phyloP scores from a whole-genome alignment of 2,113 vertebrate species.

The Antechinus flavipes region DNA sequence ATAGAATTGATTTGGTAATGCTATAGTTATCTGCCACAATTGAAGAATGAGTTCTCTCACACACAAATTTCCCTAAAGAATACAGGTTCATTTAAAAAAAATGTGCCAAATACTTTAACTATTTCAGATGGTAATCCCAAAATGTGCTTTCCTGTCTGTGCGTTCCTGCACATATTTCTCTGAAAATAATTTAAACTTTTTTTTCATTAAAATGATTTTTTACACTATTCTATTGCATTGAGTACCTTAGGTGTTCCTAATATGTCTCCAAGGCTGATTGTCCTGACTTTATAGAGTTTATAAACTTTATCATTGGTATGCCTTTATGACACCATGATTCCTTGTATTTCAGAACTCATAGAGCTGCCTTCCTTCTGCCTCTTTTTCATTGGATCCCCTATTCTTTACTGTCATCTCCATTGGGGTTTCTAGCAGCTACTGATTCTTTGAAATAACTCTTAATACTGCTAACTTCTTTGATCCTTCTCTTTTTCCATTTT shows the following conservation, averaged over 20 bases:
- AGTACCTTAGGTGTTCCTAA: neutral
- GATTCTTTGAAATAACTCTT: neutral
- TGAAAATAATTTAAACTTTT: neutral
- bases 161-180: neutral
- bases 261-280: neutral
- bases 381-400: neutral
- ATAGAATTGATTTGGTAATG: neutral
- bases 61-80: neutral
- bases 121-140: neutral
- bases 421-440: neutral
- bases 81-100: neutral
- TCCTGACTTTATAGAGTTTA: neutral
- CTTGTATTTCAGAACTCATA: neutral
- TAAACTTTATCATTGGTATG: neutral
- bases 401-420: neutral
- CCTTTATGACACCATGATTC: neutral
- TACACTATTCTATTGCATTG: neutral
- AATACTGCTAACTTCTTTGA: neutral
- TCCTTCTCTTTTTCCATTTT: neutral
- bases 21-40: neutral
- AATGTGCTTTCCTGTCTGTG: neutral
- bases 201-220: neutral
- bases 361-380: neutral
- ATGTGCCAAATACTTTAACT: neutral
- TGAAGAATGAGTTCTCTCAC: neutral